These are phyloP conservation scores for Polydrusus tereticollis DNA, from an alignment of 2,888 invertebrate species.

Conservation along the genomic window DNA sequence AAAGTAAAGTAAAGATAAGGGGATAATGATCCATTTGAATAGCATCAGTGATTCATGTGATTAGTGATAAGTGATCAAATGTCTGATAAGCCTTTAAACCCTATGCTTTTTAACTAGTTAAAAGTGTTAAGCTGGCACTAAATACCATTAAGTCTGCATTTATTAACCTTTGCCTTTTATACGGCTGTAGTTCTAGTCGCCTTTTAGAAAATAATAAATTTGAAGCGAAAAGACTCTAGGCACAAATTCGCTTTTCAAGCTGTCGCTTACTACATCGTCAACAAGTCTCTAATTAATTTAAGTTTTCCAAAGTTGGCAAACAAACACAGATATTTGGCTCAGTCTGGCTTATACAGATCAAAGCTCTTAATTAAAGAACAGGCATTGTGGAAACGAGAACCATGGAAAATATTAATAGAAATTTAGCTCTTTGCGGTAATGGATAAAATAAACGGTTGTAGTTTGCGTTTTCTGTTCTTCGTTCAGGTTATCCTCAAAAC, in stretches of 20 bases:
- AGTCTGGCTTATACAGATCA: constrained; percentile 17
- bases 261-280: constrained; percentile 14
- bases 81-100: too few species aligned
- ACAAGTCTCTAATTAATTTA: constrained; percentile 14
- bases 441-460: not conserved
- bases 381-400: not conserved
- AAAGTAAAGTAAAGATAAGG: too few species aligned
- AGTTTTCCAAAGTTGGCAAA: constrained; percentile 18
- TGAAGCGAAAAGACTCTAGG: not conserved
- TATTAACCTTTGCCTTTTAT: too few species aligned
- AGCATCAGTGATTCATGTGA: too few species aligned
- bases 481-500: too few species aligned
- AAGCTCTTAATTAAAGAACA: constrained; percentile 16
- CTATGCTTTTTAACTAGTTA: too few species aligned
- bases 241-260: constrained; percentile 6
- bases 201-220: not conserved
- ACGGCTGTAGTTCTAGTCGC: too few species aligned
- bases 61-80: too few species aligned
- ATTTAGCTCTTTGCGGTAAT: not conserved
- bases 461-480: not conserved
- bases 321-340: constrained; percentile 21
- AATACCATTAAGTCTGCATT: too few species aligned
- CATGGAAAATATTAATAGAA: not conserved
- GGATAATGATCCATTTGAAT: too few species aligned
- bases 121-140: too few species aligned